Evolutionary conservation across 2,797 vertebrate genomes (phyloP), one percentile per base, ranked within the genome.

Genomic region (Pangasius krempfi): DNA sequence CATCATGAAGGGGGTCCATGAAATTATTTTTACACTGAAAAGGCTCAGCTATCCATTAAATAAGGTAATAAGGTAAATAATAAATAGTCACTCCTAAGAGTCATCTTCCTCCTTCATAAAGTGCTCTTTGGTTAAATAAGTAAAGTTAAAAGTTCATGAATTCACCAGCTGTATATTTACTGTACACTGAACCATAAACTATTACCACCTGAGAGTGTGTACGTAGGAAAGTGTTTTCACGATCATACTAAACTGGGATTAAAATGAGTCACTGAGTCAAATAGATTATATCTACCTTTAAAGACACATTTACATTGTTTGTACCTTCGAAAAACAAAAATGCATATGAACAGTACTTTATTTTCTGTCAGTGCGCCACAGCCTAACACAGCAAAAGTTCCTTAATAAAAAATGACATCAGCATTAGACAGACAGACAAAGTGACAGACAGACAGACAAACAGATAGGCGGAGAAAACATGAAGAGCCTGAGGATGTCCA

Each of bases 401-500:
- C 66, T 64, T 66, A 40, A 54, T 56, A 37, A 47, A 84, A 82
- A 82, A 82, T 58, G 66, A 87, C 62, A 89, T 27, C 40, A 66
- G 54, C 25, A 44, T 76, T 44, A 91, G 86, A 89, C 81, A 87
- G 76, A 88, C 62, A 80, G 85, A 88, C 86, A 44, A 78, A 89
- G 84, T 91, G 82, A 88, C 88, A 76, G 54, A n/a, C 56, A 76
- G 54, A 30, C 52, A 87, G 84, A 89, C 88, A 81, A 64, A 87
- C 85, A 47, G 89, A 88, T 83, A 90, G 82, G 72, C 73, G 47
- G 54, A 44, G 72, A 90, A 76, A 44, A 40, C 83, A 88, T 85
- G 86, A 72, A 87, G 56, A 89, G 88, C 88, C 89, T 85, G 89
- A 86, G 89, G 90, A 92, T 88, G 85, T 89, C 90, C 91, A 86